Percentiles rank a stretch among this genome's conserved stretches.
These are phyloP conservation scores for Oikopleura albicans DNA, from an alignment of 23 tunicate species.

Conservation along the genomic window DNA sequence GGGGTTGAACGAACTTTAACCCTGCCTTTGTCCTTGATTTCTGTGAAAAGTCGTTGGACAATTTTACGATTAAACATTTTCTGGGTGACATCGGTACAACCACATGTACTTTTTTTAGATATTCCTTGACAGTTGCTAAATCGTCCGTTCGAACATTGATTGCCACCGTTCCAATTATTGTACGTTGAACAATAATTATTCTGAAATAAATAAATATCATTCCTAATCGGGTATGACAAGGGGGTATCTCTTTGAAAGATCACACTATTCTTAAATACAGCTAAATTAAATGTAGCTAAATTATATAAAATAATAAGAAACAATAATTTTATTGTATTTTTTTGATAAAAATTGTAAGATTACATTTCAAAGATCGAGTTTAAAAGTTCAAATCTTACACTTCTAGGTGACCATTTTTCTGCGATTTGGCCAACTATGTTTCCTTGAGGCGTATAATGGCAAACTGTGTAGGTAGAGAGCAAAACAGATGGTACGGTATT, in stretches of 20 bases:
- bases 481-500: neutral
- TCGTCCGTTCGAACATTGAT: neutral
- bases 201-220: too few relatives aligned
- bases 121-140: neutral
- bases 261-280: too few relatives aligned
- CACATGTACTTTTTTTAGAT: neutral
- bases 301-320: too few relatives aligned
- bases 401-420: neutral
- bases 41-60: neutral
- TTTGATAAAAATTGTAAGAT: too few relatives aligned
- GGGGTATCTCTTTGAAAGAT: too few relatives aligned
- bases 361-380: too few relatives aligned
- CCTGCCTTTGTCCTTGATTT: neutral
- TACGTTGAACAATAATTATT: neutral
- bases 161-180: neutral
- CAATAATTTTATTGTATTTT: too few relatives aligned
- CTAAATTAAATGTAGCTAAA: too few relatives aligned
- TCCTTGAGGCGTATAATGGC: conserved; percentile 16
- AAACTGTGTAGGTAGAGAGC: neutral
- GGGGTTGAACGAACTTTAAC: too few relatives aligned
- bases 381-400: too few relatives aligned
- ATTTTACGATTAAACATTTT: neutral
- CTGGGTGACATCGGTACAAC: neutral
- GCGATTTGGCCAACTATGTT: conserved; percentile 1
- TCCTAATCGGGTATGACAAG: too few relatives aligned